phyloP scores from a whole-genome alignment of 1,140 invertebrate species.

The Drosophila yakuba region DNA sequence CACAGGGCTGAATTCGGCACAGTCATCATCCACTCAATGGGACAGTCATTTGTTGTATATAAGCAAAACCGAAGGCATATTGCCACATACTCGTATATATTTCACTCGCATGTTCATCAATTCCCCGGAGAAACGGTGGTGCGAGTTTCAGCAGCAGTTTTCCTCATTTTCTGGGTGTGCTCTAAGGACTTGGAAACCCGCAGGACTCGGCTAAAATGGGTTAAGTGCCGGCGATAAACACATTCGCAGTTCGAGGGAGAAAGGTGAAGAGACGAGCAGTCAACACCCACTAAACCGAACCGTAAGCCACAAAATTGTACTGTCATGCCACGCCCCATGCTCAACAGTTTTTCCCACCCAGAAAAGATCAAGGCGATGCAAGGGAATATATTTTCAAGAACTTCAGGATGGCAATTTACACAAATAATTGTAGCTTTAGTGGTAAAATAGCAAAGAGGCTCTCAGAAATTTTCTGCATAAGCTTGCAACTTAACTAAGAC shows the following conservation, averaged over 20 bases:
- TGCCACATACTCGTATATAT: conserved; percentile 5
- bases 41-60: conserved; percentile 61
- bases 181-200: not conserved
- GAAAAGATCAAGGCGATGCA: no score
- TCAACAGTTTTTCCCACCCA: not conserved
- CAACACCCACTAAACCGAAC: conserved; percentile 34
- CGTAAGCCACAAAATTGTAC: not conserved
- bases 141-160: conserved; percentile 24
- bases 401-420: no score
- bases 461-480: no score
- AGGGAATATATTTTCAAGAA: no score
- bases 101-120: conserved; percentile 46
- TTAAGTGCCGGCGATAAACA: conserved; percentile 51
- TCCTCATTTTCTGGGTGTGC: conserved; percentile 34
- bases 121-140: conserved; percentile 36
- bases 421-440: no score
- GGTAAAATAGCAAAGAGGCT: no score
- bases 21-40: conserved; percentile 69
- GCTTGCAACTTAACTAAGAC: no score
- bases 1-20: conserved; percentile 35
- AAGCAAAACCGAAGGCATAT: conserved; percentile 22
- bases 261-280: conserved; percentile 12
- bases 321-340: conserved; percentile 20
- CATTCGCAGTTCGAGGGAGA: conserved; percentile 19
- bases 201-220: conserved; percentile 39